These are phyloP conservation scores for Thaumatotibia leucotreta DNA, from an alignment of 1,140 invertebrate genomes.

Conservation along the genomic window DNA sequence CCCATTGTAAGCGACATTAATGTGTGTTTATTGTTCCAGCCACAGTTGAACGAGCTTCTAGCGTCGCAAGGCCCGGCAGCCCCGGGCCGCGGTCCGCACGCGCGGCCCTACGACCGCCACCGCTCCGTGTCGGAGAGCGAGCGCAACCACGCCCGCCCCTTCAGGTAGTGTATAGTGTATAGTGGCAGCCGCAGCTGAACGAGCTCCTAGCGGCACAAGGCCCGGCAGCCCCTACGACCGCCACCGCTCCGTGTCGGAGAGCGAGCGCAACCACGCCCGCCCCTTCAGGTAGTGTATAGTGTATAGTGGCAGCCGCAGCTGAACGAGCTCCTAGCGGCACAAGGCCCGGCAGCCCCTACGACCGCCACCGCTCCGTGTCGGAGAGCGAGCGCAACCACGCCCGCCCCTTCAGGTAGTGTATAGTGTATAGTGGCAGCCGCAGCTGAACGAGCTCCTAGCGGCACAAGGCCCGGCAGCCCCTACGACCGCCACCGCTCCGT, in stretches of 20 bases:
- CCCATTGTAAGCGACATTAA: too few relatives aligned
- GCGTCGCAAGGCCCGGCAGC: too few relatives aligned
- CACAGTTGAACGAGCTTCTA: too few relatives aligned
- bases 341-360: conserved; percentile 41
- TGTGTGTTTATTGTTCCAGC: neutral
- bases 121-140: conserved; percentile 62
- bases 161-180: too few relatives aligned
- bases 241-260: conserved; percentile 57
- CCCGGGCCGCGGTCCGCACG: conserved; percentile 51
- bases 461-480: conserved; percentile 51
- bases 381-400: conserved; percentile 44
- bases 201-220: conserved; percentile 51
- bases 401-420: neutral
- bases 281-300: conserved; percentile 2
- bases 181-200: conserved; percentile 58
- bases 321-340: conserved; percentile 55
- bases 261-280: conserved; percentile 33
- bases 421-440: too few relatives aligned
- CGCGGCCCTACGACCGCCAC: conserved; percentile 52
- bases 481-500: conserved; percentile 58
- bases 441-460: conserved; percentile 54
- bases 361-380: conserved; percentile 55
- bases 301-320: conserved; percentile 60
- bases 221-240: conserved; percentile 57
- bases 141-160: conserved; percentile 21